A percentile compares a stretch with the other conserved stretches of the same genome.
phyloP scores from a whole-genome alignment of 2,113 vertebrate genomes.

The Brachionichthys hirsutus region DNA sequence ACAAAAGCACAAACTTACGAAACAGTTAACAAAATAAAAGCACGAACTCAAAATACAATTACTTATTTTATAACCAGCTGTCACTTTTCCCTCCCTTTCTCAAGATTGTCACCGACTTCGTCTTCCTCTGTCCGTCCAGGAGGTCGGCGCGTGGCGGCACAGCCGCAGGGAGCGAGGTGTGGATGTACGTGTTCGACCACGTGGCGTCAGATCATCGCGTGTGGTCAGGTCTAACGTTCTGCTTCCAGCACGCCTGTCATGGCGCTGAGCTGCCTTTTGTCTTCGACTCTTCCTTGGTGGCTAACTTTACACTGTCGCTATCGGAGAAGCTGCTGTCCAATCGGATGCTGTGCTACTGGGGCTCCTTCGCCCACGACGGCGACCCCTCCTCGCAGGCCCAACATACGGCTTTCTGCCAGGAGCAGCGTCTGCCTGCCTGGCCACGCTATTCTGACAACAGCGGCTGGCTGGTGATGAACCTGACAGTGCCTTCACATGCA shows the following conservation, averaged over 20 bases:
- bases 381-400: constrained; percentile 62
- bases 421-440: constrained; percentile 68
- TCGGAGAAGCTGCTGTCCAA: constrained; percentile 73
- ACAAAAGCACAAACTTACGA: no score
- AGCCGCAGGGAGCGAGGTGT: constrained; percentile 46
- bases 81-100: neutral
- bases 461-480: constrained; percentile 74
- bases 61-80: neutral
- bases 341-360: constrained; percentile 79
- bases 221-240: constrained; percentile 73
- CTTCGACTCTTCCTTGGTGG: constrained; percentile 68
- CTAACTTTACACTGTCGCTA: constrained; percentile 70
- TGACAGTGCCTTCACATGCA: constrained; percentile 69
- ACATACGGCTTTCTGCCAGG: constrained; percentile 70
- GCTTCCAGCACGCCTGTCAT: constrained; percentile 74
- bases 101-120: constrained; percentile 78
- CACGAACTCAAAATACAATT: no score
- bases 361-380: constrained; percentile 69
- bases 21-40: no score
- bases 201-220: constrained; percentile 62
- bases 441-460: constrained; percentile 60
- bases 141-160: constrained; percentile 53
- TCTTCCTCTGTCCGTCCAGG: constrained; percentile 78
- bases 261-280: constrained; percentile 79
- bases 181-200: constrained; percentile 80